phyloP scores from a whole-genome alignment of 2,797 vertebrate species.

The Alauda arvensis region DNA sequence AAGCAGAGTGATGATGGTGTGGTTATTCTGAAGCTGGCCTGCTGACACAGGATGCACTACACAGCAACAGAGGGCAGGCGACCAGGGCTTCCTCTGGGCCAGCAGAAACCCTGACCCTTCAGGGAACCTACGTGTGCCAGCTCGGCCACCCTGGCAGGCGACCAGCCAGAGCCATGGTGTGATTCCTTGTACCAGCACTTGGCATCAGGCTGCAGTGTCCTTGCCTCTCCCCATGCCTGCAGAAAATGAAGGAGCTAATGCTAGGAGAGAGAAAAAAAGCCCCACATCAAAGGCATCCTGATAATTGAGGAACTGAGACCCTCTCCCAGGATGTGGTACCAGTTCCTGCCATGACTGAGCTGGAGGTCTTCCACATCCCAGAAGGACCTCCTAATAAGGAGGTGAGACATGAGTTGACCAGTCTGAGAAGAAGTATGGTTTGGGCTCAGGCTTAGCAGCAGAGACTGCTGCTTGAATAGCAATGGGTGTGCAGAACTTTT shows the following conservation, averaged over 20 bases:
- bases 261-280: not conserved
- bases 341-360: not conserved
- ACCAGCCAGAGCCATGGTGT: not conserved
- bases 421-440: not conserved
- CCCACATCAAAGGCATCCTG: not conserved
- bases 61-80: not conserved
- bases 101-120: not conserved
- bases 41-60: not conserved
- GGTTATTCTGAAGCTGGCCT: not conserved
- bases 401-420: not conserved
- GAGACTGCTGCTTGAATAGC: not conserved
- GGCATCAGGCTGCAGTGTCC: not conserved
- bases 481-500: not conserved
- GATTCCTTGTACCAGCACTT: fast-evolving
- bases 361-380: not conserved
- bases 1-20: fast-evolving
- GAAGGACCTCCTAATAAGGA: not conserved
- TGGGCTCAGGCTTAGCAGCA: not conserved
- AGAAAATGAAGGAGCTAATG: not conserved
- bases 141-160: fast-evolving
- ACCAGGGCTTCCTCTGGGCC: not conserved
- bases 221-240: not conserved
- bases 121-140: fast-evolving
- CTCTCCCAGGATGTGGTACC: not conserved
- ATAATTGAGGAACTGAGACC: not conserved